Percentiles rank a stretch among this genome's conserved stretches.
These are phyloP conservation scores for Zosterops borbonicus DNA, from an alignment of 2,113 vertebrate species.

Conservation along the genomic window DNA sequence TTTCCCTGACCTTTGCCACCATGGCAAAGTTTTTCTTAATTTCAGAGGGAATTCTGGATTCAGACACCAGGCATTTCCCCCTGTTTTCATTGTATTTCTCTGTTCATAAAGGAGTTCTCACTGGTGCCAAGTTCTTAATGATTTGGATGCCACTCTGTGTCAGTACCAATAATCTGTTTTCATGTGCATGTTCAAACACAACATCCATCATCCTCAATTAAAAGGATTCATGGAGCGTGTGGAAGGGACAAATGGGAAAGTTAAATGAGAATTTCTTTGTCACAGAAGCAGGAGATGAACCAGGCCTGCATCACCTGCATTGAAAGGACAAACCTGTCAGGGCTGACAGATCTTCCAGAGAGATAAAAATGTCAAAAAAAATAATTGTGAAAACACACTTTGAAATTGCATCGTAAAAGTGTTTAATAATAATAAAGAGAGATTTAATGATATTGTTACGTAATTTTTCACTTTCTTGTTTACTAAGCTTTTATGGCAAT, in stretches of 20 bases:
- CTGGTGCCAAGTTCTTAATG: not conserved
- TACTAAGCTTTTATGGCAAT: not conserved
- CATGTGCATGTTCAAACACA: not conserved
- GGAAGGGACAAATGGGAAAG: not conserved
- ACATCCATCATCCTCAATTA: not conserved
- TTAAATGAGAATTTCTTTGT: not conserved
- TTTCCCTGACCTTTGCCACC: not conserved
- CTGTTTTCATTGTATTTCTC: not conserved
- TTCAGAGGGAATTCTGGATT: not conserved
- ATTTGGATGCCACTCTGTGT: not conserved
- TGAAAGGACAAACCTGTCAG: not conserved
- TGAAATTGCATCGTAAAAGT: not conserved
- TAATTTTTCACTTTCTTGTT: not conserved
- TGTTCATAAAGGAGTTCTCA: not conserved
- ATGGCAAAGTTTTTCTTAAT: not conserved
- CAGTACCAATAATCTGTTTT: not conserved
- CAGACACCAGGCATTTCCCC: not conserved
- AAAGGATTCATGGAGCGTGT: accelerated
- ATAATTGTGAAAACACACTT: not conserved
- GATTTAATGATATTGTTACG: not conserved
- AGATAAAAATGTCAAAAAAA: not conserved
- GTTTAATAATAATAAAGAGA: not conserved
- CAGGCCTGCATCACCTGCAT: not conserved
- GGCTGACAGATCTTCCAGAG: not conserved
- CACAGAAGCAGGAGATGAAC: not conserved